phyloP scores from a whole-genome alignment of 2,797 vertebrate genomes.

The Eurystomus glaucurus region DNA sequence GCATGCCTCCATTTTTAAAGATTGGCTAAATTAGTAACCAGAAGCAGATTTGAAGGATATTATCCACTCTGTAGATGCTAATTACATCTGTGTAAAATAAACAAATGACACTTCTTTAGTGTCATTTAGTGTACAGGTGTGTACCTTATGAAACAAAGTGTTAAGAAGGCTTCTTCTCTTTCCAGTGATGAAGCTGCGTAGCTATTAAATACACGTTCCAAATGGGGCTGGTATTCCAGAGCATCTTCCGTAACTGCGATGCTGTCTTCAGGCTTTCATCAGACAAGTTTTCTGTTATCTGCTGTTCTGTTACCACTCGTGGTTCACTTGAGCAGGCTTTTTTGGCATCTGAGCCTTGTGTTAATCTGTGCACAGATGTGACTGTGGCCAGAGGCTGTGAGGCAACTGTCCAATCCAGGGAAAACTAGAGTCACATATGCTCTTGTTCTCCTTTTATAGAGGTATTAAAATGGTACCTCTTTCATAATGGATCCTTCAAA shows the following conservation, averaged over 20 bases:
- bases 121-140: neutral
- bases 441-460: neutral
- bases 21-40: constrained; percentile 14
- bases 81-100: constrained; percentile 3
- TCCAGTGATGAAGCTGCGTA: accelerated
- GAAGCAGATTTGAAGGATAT: neutral
- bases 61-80: constrained; percentile 1
- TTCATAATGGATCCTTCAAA: neutral
- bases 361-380: neutral
- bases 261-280: neutral
- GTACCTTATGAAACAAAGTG: neutral
- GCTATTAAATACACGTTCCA: accelerated
- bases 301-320: neutral
- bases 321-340: neutral
- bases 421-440: neutral
- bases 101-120: neutral
- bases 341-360: neutral
- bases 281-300: neutral
- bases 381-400: neutral
- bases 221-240: neutral
- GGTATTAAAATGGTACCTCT: neutral
- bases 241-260: neutral
- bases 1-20: neutral
- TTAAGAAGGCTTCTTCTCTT: neutral
- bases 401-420: neutral